Percentiles rank a stretch among this genome's conserved stretches.
These are phyloP conservation scores for Platichthys flesus DNA, from an alignment of 2,113 vertebrate genomes.

Conservation along the genomic window DNA sequence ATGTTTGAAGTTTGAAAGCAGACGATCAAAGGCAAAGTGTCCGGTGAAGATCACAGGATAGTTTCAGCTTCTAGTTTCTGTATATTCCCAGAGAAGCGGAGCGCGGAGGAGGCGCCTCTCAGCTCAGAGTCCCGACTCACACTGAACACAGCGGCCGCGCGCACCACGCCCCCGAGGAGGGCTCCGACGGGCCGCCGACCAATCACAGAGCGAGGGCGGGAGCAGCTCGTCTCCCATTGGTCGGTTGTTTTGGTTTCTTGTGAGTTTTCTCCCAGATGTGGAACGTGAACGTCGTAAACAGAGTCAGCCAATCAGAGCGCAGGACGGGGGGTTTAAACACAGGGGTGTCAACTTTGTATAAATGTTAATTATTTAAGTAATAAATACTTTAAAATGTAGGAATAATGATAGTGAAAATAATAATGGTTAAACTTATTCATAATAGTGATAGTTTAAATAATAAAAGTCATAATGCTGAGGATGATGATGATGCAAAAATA, in stretches of 20 bases:
- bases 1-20: background rate
- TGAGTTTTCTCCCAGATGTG: conserved; percentile 74
- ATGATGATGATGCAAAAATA: no score
- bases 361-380: background rate
- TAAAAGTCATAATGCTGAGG: no score
- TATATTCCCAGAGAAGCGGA: conserved; percentile 67
- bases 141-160: conserved; percentile 11
- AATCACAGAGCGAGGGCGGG: background rate
- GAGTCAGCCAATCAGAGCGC: conserved; percentile 59
- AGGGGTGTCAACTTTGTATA: background rate
- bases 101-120: conserved; percentile 55
- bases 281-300: background rate
- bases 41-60: no score
- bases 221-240: conserved; percentile 29
- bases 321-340: conserved; percentile 43
- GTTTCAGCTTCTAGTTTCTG: background rate
- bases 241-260: background rate
- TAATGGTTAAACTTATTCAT: no score
- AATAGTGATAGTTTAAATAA: no score
- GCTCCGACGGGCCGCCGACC: no score
- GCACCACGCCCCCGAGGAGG: conserved; percentile 63
- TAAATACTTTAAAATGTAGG: no score
- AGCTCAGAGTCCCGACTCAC: conserved; percentile 65
- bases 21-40: background rate
- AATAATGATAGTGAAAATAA: no score